Evolutionary conservation across 1,140 invertebrate genomes (phyloP), one percentile per base, ranked within the genome.

Genomic region (Conus ventricosus): DNA sequence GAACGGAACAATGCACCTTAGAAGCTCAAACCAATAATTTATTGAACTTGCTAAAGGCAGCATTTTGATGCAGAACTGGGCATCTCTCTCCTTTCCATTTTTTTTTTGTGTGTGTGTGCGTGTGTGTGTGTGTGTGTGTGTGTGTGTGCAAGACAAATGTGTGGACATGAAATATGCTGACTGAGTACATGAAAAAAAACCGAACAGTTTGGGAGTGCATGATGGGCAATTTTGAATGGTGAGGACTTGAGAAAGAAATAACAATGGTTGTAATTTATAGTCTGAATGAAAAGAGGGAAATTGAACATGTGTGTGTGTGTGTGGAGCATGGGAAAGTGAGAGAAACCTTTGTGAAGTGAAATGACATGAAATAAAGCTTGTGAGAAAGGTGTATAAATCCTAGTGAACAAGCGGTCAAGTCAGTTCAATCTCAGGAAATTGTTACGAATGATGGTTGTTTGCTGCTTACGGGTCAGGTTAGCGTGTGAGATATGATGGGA

Each of bases 11-110:
- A 60, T 60, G 57, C 57, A 60, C 15, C 57, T 60, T 15, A 71
- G 20, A 71, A 71, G 67, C 67, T 71, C 67, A 71, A 71, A 71
- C 60, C 15, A 71, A 71, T 71, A 71, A 71, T 71, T 71, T 71
- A 71, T 71, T 71, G 67, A 71, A 13, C 20, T 71, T 71, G 67
- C 67, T 71, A 71, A 71, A 71, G 67, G 67, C 67, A 71, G 67
- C 67, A 23, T 23, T 13, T 71, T 71, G 67, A 71, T 71, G 67
- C 67, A 23, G 7, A 71, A 71, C 11, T 23, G 11, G 11, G 67
- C 67, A 71, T 71, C 67, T 13, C 60, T 63, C 20, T 71, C 7
- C 67, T 71, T 71, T 71, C 67, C 67, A 71, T 60, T 60, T 8
- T 11, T 0, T 39, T 0, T 39, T 0, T 39, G 39, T 39, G 39